A percentile compares a stretch with the other conserved stretches of the same genome.
Conservation (phyloP, 1,140 invertebrate genomes). For the Chymomyza costata region DNA sequence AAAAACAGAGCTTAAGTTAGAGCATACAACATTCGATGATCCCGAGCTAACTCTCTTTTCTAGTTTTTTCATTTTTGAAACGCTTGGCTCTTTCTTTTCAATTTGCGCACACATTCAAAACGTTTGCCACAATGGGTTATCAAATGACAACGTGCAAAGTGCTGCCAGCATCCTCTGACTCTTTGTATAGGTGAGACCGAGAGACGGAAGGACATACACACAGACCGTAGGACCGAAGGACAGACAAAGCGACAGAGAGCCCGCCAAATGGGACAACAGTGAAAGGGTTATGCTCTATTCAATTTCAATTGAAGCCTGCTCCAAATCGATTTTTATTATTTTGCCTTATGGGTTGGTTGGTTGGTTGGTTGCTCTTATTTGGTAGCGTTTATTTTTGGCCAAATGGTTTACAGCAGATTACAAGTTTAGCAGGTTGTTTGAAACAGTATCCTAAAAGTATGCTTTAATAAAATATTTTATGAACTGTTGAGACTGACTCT, state of each 20-base stretch:
- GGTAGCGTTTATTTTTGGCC: conserved; percentile 7
- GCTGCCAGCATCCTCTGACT: conserved; percentile 10
- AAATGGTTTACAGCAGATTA: not conserved
- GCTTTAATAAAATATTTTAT: no score
- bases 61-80: not conserved
- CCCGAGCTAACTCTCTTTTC: no score
- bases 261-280: conserved; percentile 16
- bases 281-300: conserved; percentile 47
- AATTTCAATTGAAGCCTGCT: conserved; percentile 69
- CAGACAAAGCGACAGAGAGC: not conserved
- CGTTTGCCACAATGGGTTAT: conserved; percentile 68
- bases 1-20: no score
- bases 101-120: conserved; percentile 45
- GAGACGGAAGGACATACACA: not conserved
- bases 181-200: no score
- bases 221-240: not conserved
- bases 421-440: no score
- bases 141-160: conserved; percentile 68
- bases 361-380: no score
- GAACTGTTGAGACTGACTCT: no score
- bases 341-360: no score
- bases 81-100: conserved; percentile 42
- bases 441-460: no score
- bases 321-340: conserved; percentile 71
- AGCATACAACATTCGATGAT: no score